phyloP scores from a whole-genome alignment of 23 tunicate genomes.

The Diplosoma virens region DNA sequence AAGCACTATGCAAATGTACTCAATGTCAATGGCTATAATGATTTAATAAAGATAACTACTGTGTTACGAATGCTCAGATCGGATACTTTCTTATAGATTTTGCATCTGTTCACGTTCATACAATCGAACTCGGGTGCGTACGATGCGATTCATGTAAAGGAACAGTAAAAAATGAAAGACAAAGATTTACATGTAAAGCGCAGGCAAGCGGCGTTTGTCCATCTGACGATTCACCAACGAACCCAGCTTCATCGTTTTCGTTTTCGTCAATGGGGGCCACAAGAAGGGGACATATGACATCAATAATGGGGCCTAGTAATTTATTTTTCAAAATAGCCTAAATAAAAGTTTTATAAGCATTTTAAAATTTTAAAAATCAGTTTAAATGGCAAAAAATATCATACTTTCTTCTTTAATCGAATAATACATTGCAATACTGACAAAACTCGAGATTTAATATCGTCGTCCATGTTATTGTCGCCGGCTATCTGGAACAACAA shows the following conservation, averaged over 20 bases:
- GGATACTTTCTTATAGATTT: too few species aligned
- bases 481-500: slow-evolving; percentile 53
- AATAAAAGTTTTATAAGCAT: not conserved
- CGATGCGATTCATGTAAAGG: too few species aligned
- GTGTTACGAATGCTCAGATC: too few species aligned
- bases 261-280: slow-evolving; percentile 42
- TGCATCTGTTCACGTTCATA: too few species aligned
- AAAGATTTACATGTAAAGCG: slow-evolving; percentile 47
- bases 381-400: too few species aligned
- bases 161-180: too few species aligned
- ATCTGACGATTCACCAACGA: slow-evolving; percentile 69
- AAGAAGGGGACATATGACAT: slow-evolving; percentile 61
- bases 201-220: slow-evolving; percentile 58
- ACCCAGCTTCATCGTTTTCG: slow-evolving; percentile 65
- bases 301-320: slow-evolving; percentile 51
- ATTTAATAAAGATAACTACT: too few species aligned
- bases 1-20: too few species aligned
- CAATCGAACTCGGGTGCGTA: too few species aligned
- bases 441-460: slow-evolving; percentile 57
- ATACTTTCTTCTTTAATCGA: slow-evolving; percentile 68
- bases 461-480: slow-evolving; percentile 57
- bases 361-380: too few species aligned
- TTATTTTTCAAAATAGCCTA: slow-evolving; percentile 71
- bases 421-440: slow-evolving; percentile 68
- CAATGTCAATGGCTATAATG: too few species aligned